Conservation (phyloP, 2,888 invertebrate genomes). For the Nomada lathburiana region DNA sequence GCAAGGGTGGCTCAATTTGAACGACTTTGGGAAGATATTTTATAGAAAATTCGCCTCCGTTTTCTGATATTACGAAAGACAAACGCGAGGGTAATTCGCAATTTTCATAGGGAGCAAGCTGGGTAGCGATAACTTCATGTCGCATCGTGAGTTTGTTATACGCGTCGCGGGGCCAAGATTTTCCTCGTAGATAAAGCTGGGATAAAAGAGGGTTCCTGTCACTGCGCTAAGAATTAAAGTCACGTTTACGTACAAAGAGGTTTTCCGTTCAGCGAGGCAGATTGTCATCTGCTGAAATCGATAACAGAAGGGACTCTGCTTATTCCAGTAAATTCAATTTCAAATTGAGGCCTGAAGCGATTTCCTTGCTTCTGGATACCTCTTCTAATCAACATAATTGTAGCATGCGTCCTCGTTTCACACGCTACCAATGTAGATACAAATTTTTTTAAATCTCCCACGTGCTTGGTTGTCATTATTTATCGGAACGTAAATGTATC, state of each 20-base stretch:
- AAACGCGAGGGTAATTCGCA: constrained; percentile 1
- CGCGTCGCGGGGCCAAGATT: not conserved
- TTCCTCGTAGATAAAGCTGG: constrained; percentile 3
- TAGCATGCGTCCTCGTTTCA: not conserved
- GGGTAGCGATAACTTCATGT: not conserved
- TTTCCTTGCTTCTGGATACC: not conserved
- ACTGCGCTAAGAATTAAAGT: constrained; percentile 45
- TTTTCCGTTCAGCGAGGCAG: constrained; percentile 11
- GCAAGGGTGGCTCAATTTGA: too few relatives aligned
- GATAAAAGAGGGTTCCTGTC: not conserved
- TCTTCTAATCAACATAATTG: constrained; percentile 29
- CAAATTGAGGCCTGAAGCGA: constrained; percentile 30
- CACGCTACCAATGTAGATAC: constrained; percentile 1
- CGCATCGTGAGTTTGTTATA: not conserved
- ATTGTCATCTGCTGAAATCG: constrained; percentile 42
- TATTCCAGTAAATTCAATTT: constrained; percentile 58
- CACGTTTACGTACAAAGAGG: constrained; percentile 47
- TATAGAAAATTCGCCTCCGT: not conserved
- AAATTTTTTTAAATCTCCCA: not conserved
- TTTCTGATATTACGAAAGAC: not conserved
- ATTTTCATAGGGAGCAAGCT: constrained; percentile 2
- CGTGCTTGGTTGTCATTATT: too few relatives aligned
- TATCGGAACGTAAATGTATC: too few relatives aligned
- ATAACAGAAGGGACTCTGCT: constrained; percentile 33
- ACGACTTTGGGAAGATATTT: not conserved